Base-by-base conservation (phyloP, 2,797 vertebrate genomes). In the Hipposideros larvatus region DNA sequence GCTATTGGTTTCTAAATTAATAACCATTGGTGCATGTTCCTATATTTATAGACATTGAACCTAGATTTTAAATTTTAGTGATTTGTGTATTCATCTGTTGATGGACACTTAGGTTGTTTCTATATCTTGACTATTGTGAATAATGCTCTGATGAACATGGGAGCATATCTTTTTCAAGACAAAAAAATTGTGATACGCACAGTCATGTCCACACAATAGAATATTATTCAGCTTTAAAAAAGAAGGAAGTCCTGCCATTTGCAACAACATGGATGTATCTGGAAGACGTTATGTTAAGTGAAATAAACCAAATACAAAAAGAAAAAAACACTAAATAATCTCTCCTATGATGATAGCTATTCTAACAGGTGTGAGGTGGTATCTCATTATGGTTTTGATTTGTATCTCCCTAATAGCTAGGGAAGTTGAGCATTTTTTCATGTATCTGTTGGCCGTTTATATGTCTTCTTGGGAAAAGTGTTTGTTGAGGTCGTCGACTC, bases 21-120 rank as follows among this genome's bases (percentile, higher is more conserved):
- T 80, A 88, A 51, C 11, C 2, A 53, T 53, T 80, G 11, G 4
- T 89, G 7, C 5, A 55, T 59, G 1, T 87, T 87, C 10, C 63
- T 55, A 24, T 77, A 80, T 91, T 63, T 71, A 71, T 66, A 78
- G 41, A 82, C 70, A 59, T 53, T 91, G 37, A 85, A 78, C 8
- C 34, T 68, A 71, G 4, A 55, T 77, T 90, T 92, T 83, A 77
- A 71, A 91, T 85, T 34, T 92, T 87, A 85, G 4, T 55, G 26
- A 63, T 78, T 84, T 66, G 93, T 70, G 15, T 46, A 90, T 90
- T 84, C 7, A 68, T 90, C 31, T 59, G 18, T 77, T 77, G 26
- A 51, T 77, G 15, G 4, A 59, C 9, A 57, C 41, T 57, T 87
- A 57, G 14, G 6, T 26, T 90, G 24, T 61, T 90, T 68, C 61